These are phyloP conservation scores for Schizopygopsis pylzovi DNA, from an alignment of 2,797 vertebrate species.

Conservation along the genomic window DNA sequence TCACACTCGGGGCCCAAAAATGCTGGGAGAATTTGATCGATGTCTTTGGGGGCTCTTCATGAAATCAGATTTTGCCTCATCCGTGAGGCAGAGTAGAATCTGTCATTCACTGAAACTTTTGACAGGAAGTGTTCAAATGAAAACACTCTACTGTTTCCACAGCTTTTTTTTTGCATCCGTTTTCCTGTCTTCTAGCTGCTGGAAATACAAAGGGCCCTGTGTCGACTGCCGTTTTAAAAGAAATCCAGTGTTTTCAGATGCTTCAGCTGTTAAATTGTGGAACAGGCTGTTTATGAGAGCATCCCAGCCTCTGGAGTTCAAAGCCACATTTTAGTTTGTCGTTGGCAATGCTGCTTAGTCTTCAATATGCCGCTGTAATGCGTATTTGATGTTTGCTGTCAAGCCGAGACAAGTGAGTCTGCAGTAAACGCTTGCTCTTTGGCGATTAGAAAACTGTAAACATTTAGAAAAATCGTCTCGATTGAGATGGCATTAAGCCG, in stretches of 20 bases:
- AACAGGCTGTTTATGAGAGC: slow-evolving; percentile 27
- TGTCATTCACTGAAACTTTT: background rate
- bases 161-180: background rate
- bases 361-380: slow-evolving; percentile 49
- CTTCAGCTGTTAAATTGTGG: slow-evolving; percentile 20
- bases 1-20: slow-evolving; percentile 14
- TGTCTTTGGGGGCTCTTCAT: slow-evolving; percentile 26
- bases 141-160: background rate
- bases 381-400: slow-evolving; percentile 47
- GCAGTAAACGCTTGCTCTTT: slow-evolving; percentile 45
- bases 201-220: slow-evolving; percentile 29
- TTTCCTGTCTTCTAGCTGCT: slow-evolving; percentile 14
- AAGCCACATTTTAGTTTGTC: slow-evolving; percentile 41
- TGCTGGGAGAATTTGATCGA: slow-evolving; percentile 15
- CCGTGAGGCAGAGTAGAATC: background rate
- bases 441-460: slow-evolving; percentile 49
- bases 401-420: slow-evolving; percentile 30
- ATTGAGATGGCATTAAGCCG: slow-evolving; percentile 39
- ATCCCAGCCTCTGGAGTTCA: slow-evolving; percentile 5
- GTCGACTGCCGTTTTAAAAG: slow-evolving; percentile 16
- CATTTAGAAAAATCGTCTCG: slow-evolving; percentile 42
- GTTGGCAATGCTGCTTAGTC: slow-evolving; percentile 21
- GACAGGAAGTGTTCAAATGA: slow-evolving; percentile 7
- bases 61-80: slow-evolving; percentile 1
- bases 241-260: slow-evolving; percentile 12